Evolutionary conservation across 2,888 invertebrate species (phyloP).

Genomic region (Acrocyrtus sp.): DNA sequence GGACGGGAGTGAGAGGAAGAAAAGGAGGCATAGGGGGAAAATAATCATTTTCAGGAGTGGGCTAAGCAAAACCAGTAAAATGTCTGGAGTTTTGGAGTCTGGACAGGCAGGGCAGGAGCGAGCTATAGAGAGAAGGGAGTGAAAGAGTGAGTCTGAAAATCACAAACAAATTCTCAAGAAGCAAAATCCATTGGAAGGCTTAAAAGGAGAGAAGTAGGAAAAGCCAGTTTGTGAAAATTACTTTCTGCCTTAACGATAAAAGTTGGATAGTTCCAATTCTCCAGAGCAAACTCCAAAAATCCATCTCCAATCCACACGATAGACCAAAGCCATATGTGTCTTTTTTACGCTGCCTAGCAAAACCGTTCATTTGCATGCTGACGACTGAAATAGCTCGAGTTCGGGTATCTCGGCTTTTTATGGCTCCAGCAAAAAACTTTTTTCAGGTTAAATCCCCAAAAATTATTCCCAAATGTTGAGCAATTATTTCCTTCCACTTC

Average conservation of each 20-base stretch:
- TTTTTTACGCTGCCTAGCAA: too few species aligned
- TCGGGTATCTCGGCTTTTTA: too few species aligned
- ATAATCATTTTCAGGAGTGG: constrained; percentile 31
- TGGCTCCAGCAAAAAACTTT: background rate
- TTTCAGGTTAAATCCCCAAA: constrained; percentile 1
- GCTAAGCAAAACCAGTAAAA: too few species aligned
- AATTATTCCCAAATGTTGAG: constrained; percentile 33
- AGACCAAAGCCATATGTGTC: too few species aligned
- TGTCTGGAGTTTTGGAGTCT: too few species aligned
- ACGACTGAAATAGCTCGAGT: too few species aligned
- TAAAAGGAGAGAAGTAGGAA: constrained; percentile 10
- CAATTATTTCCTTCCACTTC: too few species aligned
- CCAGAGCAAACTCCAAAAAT: constrained; percentile 50
- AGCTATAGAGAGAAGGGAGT: background rate
- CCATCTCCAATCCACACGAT: constrained; percentile 21
- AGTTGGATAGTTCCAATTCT: constrained; percentile 39
- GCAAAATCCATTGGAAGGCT: constrained; percentile 16
- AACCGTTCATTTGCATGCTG: constrained; percentile 35
- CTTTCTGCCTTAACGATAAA: constrained; percentile 21
- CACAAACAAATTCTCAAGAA: constrained; percentile 47
- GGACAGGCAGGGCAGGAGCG: background rate
- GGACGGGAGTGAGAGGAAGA: constrained; percentile 7
- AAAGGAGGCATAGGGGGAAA: constrained; percentile 6
- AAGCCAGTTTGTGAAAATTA: constrained; percentile 31
- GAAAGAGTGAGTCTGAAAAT: constrained; percentile 9